Conservation (phyloP, 1,140 invertebrate species). For the Papilio glaucus region DNA sequence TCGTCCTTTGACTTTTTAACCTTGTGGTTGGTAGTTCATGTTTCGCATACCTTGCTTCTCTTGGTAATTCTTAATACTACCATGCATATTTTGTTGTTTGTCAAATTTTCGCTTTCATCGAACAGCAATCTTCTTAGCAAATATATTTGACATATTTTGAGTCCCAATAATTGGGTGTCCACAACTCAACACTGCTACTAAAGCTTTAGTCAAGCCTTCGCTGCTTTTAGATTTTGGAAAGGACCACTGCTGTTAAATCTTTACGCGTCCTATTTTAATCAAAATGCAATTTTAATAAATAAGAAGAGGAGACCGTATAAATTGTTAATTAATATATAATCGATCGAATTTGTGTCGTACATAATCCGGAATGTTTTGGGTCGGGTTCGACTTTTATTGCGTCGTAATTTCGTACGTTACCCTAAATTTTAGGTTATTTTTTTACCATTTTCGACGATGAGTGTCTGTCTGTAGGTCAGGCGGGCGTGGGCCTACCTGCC, state of each 20-base stretch:
- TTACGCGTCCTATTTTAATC: constrained; percentile 9
- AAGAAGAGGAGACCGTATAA: neutral
- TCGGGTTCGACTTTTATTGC: neutral
- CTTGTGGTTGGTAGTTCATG: too few relatives aligned
- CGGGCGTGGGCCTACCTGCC: constrained; percentile 70
- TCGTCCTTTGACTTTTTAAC: too few relatives aligned
- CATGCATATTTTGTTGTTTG: too few relatives aligned
- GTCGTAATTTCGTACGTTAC: constrained; percentile 24
- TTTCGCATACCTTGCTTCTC: too few relatives aligned
- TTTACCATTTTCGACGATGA: constrained; percentile 64
- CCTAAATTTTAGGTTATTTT: constrained; percentile 33
- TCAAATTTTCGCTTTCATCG: too few relatives aligned
- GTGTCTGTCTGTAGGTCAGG: constrained; percentile 72
- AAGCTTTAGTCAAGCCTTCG: neutral
- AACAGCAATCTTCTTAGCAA: neutral
- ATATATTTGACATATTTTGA: neutral
- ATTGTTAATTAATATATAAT: constrained; percentile 12
- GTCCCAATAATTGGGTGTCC: neutral
- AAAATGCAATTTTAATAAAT: constrained; percentile 14
- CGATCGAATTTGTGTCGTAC: constrained; percentile 4
- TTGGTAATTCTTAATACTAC: too few relatives aligned
- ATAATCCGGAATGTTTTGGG: constrained; percentile 8
- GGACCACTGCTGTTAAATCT: neutral
- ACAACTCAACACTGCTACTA: neutral
- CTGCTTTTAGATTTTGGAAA: neutral